Evolutionary conservation across 2,113 vertebrate species (phyloP).

Genomic region (Caretta caretta): DNA sequence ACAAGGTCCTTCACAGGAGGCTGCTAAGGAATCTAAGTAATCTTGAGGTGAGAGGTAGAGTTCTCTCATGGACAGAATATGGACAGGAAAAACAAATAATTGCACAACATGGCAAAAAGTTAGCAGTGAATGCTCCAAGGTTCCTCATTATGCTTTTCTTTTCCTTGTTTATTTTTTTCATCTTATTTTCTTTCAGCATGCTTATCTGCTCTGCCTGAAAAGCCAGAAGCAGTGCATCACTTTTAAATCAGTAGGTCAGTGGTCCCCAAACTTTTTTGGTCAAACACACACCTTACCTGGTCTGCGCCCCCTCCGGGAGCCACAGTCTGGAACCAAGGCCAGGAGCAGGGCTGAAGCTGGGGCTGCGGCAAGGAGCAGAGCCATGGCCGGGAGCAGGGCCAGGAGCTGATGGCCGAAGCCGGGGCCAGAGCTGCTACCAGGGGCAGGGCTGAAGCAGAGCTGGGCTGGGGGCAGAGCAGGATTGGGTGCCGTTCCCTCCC

Average conservation of each 20-base stretch:
- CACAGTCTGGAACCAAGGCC: too few species aligned
- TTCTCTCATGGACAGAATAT: background rate
- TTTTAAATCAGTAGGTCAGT: background rate
- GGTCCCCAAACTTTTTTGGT: too few species aligned
- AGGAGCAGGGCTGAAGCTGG: too few species aligned
- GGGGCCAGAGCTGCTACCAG: too few species aligned
- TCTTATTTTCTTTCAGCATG: background rate
- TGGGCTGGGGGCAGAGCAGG: too few species aligned
- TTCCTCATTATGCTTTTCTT: background rate
- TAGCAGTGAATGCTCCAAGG: background rate
- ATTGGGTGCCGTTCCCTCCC: too few species aligned
- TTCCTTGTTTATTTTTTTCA: accelerated
- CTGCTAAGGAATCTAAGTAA: too few species aligned
- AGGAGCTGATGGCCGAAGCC: too few species aligned
- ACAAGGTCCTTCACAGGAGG: background rate
- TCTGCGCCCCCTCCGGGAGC: background rate
- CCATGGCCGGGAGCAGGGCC: too few species aligned
- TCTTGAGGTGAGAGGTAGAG: background rate
- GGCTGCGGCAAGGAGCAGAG: too few species aligned
- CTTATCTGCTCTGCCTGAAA: background rate
- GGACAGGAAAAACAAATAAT: background rate
- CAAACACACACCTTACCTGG: too few species aligned
- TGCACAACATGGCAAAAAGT: background rate
- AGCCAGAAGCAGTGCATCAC: accelerated
- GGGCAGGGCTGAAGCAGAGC: too few species aligned